Evolutionary conservation across 2,888 invertebrate genomes (phyloP).

Genomic region (Epirrhoe alternata): DNA sequence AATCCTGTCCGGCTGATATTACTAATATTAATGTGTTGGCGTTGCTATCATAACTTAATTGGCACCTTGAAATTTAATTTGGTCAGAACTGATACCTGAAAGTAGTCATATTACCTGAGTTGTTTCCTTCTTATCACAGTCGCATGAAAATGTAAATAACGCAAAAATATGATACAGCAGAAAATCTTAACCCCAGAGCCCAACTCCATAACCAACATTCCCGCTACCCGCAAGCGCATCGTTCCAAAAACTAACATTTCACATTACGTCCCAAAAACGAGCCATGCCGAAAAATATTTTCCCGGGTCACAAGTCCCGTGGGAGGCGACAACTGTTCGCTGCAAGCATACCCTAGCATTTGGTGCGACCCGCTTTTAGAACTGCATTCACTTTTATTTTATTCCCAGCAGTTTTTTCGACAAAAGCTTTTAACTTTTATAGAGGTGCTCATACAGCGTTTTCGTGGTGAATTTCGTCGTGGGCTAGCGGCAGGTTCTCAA

Average conservation of each 20-base stretch:
- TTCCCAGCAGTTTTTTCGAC: slow-evolving; percentile 69
- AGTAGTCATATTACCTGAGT: neutral
- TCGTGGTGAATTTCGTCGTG: slow-evolving; percentile 61
- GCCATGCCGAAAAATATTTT: slow-evolving; percentile 63
- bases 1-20: too few species aligned
- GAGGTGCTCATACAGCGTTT: slow-evolving; percentile 70
- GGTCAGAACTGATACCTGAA: neutral
- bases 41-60: too few species aligned
- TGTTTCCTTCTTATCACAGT: neutral
- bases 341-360: slow-evolving; percentile 59
- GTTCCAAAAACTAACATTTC: slow-evolving; percentile 50
- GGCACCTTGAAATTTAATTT: neutral
- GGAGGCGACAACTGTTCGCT: slow-evolving; percentile 68
- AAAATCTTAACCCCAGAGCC: slow-evolving; percentile 25
- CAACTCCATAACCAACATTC: slow-evolving; percentile 26
- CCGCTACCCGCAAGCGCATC: slow-evolving; percentile 30
- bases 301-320: slow-evolving; percentile 65
- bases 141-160: slow-evolving; percentile 1
- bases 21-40: too few species aligned
- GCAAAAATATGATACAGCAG: slow-evolving; percentile 16
- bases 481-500: slow-evolving; percentile 40
- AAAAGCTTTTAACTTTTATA: slow-evolving; percentile 82
- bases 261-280: slow-evolving; percentile 54
- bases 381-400: slow-evolving; percentile 71
- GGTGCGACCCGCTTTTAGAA: slow-evolving; percentile 66